Percentiles rank a stretch among this genome's conserved stretches.
phyloP scores from a whole-genome alignment of 2,888 invertebrate species.

The Lamellibrachia columna region DNA sequence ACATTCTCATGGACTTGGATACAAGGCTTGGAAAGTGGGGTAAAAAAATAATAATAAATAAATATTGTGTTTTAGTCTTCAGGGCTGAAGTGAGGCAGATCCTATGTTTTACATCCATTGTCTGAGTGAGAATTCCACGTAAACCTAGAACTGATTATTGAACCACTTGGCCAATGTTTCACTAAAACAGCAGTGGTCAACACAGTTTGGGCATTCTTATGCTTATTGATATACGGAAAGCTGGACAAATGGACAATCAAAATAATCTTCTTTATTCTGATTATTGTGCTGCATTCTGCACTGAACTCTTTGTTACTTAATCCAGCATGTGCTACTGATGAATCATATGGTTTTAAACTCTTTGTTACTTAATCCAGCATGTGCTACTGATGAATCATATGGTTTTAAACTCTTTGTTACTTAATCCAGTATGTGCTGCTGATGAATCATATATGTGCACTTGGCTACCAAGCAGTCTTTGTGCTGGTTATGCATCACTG shows the following conservation, averaged over 20 bases:
- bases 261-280: not conserved
- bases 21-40: no score
- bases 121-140: no score
- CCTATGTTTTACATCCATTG: no score
- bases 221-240: not conserved
- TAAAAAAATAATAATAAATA: no score
- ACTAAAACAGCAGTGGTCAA: not conserved
- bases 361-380: not conserved
- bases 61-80: no score
- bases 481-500: not conserved
- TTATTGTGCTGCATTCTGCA: not conserved
- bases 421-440: not conserved
- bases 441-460: not conserved
- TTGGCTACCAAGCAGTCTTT: not conserved
- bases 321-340: not conserved
- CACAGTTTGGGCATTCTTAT: not conserved
- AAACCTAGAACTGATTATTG: not conserved
- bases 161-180: not conserved
- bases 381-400: not conserved
- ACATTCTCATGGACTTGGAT: no score
- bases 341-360: not conserved
- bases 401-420: not conserved
- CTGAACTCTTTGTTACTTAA: constrained; percentile 1
- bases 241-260: not conserved
- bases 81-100: no score